Base-by-base conservation (phyloP, 1,140 invertebrate genomes). In the Hylaeus anthracinus region DNA sequence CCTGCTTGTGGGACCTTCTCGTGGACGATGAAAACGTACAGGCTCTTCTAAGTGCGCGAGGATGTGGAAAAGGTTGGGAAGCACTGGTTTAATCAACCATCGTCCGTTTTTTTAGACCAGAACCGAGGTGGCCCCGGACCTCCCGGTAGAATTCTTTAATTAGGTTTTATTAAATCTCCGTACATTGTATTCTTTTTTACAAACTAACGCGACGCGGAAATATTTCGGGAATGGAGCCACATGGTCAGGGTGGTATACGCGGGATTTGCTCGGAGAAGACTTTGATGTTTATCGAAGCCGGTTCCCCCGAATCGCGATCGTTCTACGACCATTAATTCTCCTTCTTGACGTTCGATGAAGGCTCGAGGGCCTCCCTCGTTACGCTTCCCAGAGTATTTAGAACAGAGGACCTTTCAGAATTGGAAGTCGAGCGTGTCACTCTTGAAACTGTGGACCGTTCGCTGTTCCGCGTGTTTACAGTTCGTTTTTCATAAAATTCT, bases 111-210 rank as follows among this genome's bases (percentile, higher is more conserved):
- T 26, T 26, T 26, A 26, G 26, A 26, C 26, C 26, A 26, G 53
- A 72, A 67, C 60, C 43, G 43, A n/a, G 61, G 14, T 39, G 55
- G 64, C 72, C 70, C 45, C 66, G 51, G 69, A 41, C 55, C 67
- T 71, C 70, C 72, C 66, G 45, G 48, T 48, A 66, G 67, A 77
- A 63, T 74, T 48, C 65, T 79, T 82, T 67, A 85, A 86, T 86
- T 82, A 86, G 82, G 76, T 77, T 85, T 85, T 82, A 86, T 86
- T 86, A 67, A 82, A 72, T 78, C 43, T 51, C 8, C 51, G 61
- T 72, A 53, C 60, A 61, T 51, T 66, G 26, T 41, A 77, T 80
- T 10, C 37, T 51, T 58, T 74, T 84, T 71, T 72, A 84, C 79
- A 56, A 10, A 64, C 55, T 63, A 55, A n/a, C 12, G 10, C 15